Percentiles rank a stretch among this genome's conserved stretches.
Conservation (phyloP, 2,888 invertebrate genomes). For the Standfussiana lucernea region DNA sequence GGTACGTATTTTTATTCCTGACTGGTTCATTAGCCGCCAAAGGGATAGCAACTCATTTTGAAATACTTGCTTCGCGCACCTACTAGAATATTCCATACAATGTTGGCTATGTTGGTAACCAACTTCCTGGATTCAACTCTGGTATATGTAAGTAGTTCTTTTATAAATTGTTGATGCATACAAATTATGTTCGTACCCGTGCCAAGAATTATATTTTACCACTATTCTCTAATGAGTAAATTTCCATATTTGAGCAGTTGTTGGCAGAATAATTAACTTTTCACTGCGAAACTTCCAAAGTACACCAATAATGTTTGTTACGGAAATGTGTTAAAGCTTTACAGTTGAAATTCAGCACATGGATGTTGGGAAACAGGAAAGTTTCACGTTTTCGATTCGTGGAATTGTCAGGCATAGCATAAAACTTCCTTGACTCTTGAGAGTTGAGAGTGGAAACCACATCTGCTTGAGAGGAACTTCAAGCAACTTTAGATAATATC, state of each 20-base stretch:
- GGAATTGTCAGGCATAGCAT: slow-evolving; percentile 5
- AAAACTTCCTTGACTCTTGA: slow-evolving; percentile 10
- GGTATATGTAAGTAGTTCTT: slow-evolving; percentile 20
- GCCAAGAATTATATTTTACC: slow-evolving; percentile 22
- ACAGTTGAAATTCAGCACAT: background rate
- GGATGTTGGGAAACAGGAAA: slow-evolving; percentile 6
- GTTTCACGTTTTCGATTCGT: slow-evolving; percentile 21
- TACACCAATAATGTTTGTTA: slow-evolving; percentile 35
- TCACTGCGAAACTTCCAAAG: slow-evolving; percentile 40
- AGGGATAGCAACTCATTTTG: slow-evolving; percentile 33
- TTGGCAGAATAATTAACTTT: slow-evolving; percentile 48
- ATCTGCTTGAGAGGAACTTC: slow-evolving; percentile 12
- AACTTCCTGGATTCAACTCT: slow-evolving; percentile 30
- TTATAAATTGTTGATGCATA: slow-evolving; percentile 39
- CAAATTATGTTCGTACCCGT: slow-evolving; percentile 9
- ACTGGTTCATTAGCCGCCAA: slow-evolving; percentile 48
- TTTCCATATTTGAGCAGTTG: slow-evolving; percentile 42
- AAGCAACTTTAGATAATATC: slow-evolving; percentile 30
- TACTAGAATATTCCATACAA: slow-evolving; percentile 47
- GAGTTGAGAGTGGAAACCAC: slow-evolving; percentile 1
- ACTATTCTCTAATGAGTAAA: slow-evolving; percentile 34
- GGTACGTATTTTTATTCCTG: slow-evolving; percentile 65
- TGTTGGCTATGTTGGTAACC: slow-evolving; percentile 20
- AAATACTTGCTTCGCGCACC: slow-evolving; percentile 27
- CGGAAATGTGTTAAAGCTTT: slow-evolving; percentile 14